Percentiles rank a stretch among this genome's conserved stretches.
phyloP scores from a whole-genome alignment of 2,113 vertebrate genomes.

The Chloropsis hardwickii region DNA sequence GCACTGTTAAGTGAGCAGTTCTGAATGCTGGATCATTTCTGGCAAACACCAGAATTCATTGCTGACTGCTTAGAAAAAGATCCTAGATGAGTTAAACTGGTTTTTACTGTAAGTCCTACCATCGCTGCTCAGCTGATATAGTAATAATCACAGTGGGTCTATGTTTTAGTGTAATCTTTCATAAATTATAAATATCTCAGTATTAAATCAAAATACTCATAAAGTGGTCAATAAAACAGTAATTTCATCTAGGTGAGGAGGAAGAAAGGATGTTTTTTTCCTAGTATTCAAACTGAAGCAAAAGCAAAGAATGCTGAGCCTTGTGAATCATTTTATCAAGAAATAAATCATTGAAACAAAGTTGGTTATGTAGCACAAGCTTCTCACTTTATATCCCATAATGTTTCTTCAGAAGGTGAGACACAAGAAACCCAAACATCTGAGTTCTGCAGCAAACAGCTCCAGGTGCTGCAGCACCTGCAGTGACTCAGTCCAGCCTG shows the following conservation, averaged over 20 bases:
- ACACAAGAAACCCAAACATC: not conserved
- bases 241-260: not conserved
- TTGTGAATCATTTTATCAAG: not conserved
- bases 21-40: not conserved
- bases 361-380: accelerated
- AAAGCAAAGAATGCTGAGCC: not conserved
- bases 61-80: not conserved
- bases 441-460: not conserved
- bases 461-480: not conserved
- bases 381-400: not conserved
- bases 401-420: not conserved
- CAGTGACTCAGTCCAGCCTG: not conserved
- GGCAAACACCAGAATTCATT: not conserved
- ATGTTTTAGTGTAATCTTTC: not conserved
- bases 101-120: not conserved
- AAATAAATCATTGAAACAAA: not conserved
- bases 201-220: not conserved
- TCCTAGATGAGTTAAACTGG: not conserved
- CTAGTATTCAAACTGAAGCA: not conserved
- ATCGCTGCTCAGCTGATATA: not conserved
- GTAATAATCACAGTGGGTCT: not conserved
- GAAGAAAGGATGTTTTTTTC: not conserved
- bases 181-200: not conserved
- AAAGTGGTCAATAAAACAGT: not conserved
- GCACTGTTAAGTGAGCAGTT: not conserved